Evolutionary conservation across 1,140 invertebrate species (phyloP), one percentile per base, ranked within the genome.

Genomic region (Myzus persicae): DNA sequence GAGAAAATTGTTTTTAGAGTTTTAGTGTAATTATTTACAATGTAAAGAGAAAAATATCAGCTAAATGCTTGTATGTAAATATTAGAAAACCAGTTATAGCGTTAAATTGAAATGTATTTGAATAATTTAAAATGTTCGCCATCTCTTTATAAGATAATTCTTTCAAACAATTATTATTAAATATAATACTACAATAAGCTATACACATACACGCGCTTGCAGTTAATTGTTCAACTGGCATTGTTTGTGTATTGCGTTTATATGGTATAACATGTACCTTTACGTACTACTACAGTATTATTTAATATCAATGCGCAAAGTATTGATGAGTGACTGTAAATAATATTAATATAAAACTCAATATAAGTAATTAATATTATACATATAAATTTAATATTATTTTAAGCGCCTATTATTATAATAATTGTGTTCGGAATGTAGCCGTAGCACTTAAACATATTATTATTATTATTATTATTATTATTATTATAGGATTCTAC

Each of bases 401-500:
- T 51, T 89, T 48, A 89, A 89, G 46, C 46, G 44, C 18, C 46
- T 51, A 88, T 84, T 40, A 36, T 38, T 40, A 82, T 14, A 36
- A 76, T 76, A 38, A 42, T 44, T 44, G 38, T 67, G 51, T 90
- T 90, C 38, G 22, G 38, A 67, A 90, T 67, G 20, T 42, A 42
- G 89, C 9, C 38, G 89, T 90, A 38, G 46, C 44, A 38, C n/a
- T 54, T 89, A 5, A 38, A 51, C 11, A 51, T 59, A 90, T 26
- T 48, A 48, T 48, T 44, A 44, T 42, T 42, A 42, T 42, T 42
- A 42, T 42, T 59, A 90, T 54, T 90, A 90, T 42, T 59, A 89
- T 51, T 89, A 90, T 90, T 67, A 89, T 51, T 89, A 90, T 90
- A 90, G 89, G 48, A 67, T n/a, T 59, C 40, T 67, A 67, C 48